Evolutionary conservation across 2,888 invertebrate genomes (phyloP).

Genomic region (Rapana venosa): DNA sequence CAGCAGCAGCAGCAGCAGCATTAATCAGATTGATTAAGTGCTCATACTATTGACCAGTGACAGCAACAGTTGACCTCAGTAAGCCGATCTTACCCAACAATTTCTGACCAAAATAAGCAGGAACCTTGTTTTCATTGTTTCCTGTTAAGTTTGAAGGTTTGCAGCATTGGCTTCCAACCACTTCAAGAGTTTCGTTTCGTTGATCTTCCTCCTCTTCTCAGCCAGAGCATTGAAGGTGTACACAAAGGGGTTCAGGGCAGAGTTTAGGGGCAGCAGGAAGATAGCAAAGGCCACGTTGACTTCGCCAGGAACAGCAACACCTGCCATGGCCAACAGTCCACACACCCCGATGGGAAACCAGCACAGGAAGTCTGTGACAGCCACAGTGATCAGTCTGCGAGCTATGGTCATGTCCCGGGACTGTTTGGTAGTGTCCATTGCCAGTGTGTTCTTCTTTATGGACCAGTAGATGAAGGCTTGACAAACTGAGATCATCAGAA

Average conservation of each 20-base stretch:
- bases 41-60: too few species aligned
- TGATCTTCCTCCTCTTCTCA: background rate
- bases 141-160: too few species aligned
- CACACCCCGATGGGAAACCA: conserved; percentile 15
- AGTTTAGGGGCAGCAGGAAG: conserved; percentile 22
- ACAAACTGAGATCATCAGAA: conserved; percentile 70
- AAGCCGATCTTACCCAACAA: too few species aligned
- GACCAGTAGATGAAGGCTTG: conserved; percentile 73
- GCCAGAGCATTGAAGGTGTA: conserved; percentile 15
- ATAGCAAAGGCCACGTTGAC: conserved; percentile 19
- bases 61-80: too few species aligned
- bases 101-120: too few species aligned
- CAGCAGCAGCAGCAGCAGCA: too few species aligned
- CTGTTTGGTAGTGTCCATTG: background rate
- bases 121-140: too few species aligned
- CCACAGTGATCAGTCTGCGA: conserved; percentile 10
- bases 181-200: background rate
- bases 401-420: conserved; percentile 13
- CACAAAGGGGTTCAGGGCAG: conserved; percentile 15
- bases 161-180: background rate
- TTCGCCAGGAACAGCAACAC: conserved; percentile 6
- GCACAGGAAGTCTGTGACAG: conserved; percentile 28
- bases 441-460: conserved; percentile 40
- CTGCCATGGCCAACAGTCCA: background rate
- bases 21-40: too few species aligned